A percentile compares a stretch with the other conserved stretches of the same genome.
These are phyloP conservation scores for Antheraea yamamai DNA, from an alignment of 2,888 invertebrate genomes.

Conservation along the genomic window DNA sequence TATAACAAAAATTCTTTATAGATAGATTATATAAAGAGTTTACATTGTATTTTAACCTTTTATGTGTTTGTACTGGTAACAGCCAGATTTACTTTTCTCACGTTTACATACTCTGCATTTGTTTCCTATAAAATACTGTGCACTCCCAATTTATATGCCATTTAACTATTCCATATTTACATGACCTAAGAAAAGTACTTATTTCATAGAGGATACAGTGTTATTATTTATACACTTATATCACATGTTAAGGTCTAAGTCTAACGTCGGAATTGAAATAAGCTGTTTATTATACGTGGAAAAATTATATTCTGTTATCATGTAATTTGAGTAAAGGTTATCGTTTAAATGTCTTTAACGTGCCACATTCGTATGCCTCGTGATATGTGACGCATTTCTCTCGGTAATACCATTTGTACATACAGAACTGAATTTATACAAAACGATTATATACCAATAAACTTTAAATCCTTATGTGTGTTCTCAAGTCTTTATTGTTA, in stretches of 20 bases:
- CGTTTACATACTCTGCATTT: not conserved
- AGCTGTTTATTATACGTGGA: constrained; percentile 30
- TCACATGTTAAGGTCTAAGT: not conserved
- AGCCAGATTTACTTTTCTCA: not conserved
- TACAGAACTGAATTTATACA: constrained; percentile 3
- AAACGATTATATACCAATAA: not conserved
- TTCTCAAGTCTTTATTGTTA: not conserved
- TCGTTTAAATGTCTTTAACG: constrained; percentile 36
- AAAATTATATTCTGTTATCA: constrained; percentile 38
- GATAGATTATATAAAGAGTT: too few species aligned
- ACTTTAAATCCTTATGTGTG: not conserved
- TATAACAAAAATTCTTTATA: too few species aligned
- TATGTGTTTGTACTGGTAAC: too few species aligned
- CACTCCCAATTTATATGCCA: not conserved
- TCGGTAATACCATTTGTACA: constrained; percentile 19
- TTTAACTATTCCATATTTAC: not conserved
- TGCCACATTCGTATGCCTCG: constrained; percentile 36
- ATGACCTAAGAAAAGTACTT: not conserved
- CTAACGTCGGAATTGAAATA: constrained; percentile 16
- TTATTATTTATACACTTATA: constrained; percentile 14
- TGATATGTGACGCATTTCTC: constrained; percentile 46
- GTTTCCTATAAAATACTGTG: not conserved
- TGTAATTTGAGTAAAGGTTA: constrained; percentile 45
- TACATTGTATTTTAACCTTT: too few species aligned
- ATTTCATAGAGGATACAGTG: not conserved